phyloP scores from a whole-genome alignment of 2,888 invertebrate species.

The Leistus spinibarbis region DNA sequence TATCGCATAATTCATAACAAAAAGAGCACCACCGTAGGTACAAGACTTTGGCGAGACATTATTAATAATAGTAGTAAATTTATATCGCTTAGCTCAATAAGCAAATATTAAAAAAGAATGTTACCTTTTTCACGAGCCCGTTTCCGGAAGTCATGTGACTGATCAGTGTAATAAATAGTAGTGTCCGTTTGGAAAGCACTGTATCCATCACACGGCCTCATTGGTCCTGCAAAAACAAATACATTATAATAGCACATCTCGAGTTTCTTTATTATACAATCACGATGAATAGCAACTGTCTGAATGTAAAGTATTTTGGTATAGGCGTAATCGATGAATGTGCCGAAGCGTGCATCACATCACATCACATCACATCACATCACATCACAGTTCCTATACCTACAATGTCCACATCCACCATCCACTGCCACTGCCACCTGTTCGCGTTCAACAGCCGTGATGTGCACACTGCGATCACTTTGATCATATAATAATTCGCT shows the following conservation, averaged over 20 bases:
- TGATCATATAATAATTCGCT: slow-evolving; percentile 35
- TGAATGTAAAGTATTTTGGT: too few species aligned
- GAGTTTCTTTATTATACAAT: too few species aligned
- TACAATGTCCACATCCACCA: too few species aligned
- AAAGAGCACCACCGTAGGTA: too few species aligned
- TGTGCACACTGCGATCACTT: slow-evolving; percentile 8
- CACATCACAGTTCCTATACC: too few species aligned
- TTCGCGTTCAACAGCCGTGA: neutral
- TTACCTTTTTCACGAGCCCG: slow-evolving; percentile 55
- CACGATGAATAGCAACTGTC: neutral
- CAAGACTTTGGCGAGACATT: too few species aligned
- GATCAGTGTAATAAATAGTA: slow-evolving; percentile 49
- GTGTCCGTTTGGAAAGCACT: slow-evolving; percentile 51
- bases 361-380: too few species aligned
- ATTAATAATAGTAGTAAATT: neutral
- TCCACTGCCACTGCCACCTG: too few species aligned
- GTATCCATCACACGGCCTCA: slow-evolving; percentile 58
- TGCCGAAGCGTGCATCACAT: too few species aligned
- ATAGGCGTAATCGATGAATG: too few species aligned
- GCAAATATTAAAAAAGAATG: neutral
- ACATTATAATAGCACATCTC: neutral
- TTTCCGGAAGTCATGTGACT: slow-evolving; percentile 52
- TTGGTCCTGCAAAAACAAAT: slow-evolving; percentile 54
- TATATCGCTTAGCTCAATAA: too few species aligned
- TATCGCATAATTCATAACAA: too few species aligned